phyloP scores from a whole-genome alignment of 2,113 vertebrate genomes.

The Eptesicus fuscus region DNA sequence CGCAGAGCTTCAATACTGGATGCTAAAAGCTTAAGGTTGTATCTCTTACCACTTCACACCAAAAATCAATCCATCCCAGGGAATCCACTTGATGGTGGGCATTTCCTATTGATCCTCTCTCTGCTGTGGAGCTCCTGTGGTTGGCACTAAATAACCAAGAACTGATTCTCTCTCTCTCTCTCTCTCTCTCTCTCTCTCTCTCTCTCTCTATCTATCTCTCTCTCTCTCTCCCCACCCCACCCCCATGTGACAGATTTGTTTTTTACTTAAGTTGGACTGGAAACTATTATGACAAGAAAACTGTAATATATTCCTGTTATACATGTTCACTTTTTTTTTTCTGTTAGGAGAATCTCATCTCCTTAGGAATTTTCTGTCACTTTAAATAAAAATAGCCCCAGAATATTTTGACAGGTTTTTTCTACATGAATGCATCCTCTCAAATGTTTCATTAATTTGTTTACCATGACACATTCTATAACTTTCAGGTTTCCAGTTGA shows the following conservation, averaged over 20 bases:
- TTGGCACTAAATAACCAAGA: not conserved
- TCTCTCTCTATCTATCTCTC: not conserved
- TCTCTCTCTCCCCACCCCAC: not conserved
- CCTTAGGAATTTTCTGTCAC: slow-evolving; percentile 26
- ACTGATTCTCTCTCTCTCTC: not conserved
- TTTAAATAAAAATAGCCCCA: slow-evolving; percentile 40
- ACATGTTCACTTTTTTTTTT: slow-evolving; percentile 5
- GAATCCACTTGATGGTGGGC: not conserved
- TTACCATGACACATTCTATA: not conserved
- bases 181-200: not conserved
- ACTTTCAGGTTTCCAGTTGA: not conserved
- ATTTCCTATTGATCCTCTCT: not conserved
- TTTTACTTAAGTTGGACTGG: not conserved
- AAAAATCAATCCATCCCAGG: not conserved
- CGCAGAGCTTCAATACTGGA: not conserved
- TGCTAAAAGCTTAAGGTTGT: not conserved
- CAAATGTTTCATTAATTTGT: slow-evolving; percentile 29
- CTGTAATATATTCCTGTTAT: not conserved
- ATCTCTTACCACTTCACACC: not conserved
- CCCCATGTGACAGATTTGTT: not conserved
- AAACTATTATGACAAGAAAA: not conserved
- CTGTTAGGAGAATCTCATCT: not conserved
- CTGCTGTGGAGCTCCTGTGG: not conserved
- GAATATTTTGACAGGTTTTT: slow-evolving; percentile 41
- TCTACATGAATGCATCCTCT: not conserved